phyloP scores from a whole-genome alignment of 1,140 invertebrate species.

The Monomorium pharaonis region DNA sequence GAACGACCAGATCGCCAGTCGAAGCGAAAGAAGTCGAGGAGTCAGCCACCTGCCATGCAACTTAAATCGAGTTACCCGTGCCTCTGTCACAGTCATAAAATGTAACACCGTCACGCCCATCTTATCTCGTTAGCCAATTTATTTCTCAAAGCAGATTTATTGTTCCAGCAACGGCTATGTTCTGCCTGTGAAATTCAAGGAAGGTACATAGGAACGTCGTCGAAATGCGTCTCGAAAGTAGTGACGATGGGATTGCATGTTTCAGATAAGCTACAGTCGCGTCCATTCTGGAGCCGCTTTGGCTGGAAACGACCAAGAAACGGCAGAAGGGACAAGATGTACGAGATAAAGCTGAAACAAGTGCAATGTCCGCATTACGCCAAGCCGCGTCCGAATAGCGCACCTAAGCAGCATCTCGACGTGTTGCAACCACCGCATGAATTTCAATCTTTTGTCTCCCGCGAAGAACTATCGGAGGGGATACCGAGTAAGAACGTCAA shows the following conservation, averaged over 20 bases:
- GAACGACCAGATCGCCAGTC: not conserved
- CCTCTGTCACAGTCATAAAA: slow-evolving; percentile 64
- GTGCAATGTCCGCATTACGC: slow-evolving; percentile 63
- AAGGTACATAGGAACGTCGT: slow-evolving; percentile 48
- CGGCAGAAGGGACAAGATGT: slow-evolving; percentile 69
- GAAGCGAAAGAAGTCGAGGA: slow-evolving; percentile 30
- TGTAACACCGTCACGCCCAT: slow-evolving; percentile 56
- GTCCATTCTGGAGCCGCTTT: slow-evolving; percentile 55
- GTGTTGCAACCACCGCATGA: not conserved
- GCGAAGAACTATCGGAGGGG: slow-evolving; percentile 71
- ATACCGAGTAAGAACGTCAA: slow-evolving; percentile 66
- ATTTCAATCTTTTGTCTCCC: slow-evolving; percentile 64
- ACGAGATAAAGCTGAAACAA: slow-evolving; percentile 70
- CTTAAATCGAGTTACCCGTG: slow-evolving; percentile 34
- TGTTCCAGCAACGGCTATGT: slow-evolving; percentile 60
- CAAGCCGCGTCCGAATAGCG: slow-evolving; percentile 51
- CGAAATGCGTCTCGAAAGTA: not conserved
- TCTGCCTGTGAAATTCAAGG: slow-evolving; percentile 55
- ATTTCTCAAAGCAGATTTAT: slow-evolving; percentile 28
- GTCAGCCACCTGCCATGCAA: not conserved
- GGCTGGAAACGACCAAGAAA: slow-evolving; percentile 68
- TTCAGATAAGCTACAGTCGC: slow-evolving; percentile 33
- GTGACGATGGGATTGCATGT: not conserved
- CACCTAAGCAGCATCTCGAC: not conserved
- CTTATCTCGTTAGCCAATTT: slow-evolving; percentile 22